Conservation (phyloP, 2,113 vertebrate species). For the Dryoscopus gambensis region DNA sequence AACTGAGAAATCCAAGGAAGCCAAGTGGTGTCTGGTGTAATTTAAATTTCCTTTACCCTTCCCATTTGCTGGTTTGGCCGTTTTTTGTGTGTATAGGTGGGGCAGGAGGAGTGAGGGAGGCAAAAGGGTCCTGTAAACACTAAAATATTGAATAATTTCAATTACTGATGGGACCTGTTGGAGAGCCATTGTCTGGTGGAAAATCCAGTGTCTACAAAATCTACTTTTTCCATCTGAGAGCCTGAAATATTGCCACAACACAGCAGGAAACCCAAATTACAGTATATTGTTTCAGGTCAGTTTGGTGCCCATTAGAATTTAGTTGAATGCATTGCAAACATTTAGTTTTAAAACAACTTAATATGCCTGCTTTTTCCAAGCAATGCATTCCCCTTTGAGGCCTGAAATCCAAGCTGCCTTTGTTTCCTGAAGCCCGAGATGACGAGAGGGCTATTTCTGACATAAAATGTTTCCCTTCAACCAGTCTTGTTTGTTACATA, state of each 20-base stretch:
- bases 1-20: background rate
- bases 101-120: fast-evolving
- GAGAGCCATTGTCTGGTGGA: background rate
- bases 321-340: background rate
- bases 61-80: background rate
- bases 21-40: background rate
- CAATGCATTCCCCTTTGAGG: background rate
- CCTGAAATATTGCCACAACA: background rate
- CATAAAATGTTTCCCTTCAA: background rate
- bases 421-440: background rate
- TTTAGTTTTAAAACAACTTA: background rate
- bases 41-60: background rate
- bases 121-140: background rate
- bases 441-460: background rate
- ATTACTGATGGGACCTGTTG: background rate
- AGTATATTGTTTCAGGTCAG: background rate
- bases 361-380: background rate
- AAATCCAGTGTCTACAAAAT: background rate
- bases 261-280: background rate
- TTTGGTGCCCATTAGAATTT: background rate
- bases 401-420: background rate
- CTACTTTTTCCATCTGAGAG: background rate
- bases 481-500: background rate
- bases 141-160: background rate
- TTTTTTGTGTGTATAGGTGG: fast-evolving